Evolutionary conservation across 2,888 invertebrate species (phyloP).

Genomic region (Spisula solida): DNA sequence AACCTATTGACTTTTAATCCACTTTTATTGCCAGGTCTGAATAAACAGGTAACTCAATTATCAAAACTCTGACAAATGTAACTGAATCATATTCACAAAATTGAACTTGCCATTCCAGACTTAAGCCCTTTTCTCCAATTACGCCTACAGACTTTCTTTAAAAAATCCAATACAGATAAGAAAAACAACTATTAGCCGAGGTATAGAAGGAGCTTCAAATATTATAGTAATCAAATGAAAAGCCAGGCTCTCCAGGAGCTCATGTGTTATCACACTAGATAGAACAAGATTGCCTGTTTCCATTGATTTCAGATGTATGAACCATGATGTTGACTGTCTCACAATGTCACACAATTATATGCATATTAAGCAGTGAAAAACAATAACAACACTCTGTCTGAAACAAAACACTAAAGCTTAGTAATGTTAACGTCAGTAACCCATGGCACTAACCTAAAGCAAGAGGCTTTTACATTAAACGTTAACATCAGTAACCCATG

Average conservation of each 20-base stretch:
- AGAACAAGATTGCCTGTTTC: slow-evolving; percentile 6
- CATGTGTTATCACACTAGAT: slow-evolving; percentile 2
- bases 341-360: background rate
- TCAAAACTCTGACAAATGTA: background rate
- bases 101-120: slow-evolving; percentile 1
- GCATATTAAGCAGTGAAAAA: background rate
- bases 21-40: background rate
- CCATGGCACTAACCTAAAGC: too few species aligned
- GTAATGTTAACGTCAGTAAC: too few species aligned
- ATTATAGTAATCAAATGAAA: slow-evolving; percentile 49
- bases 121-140: slow-evolving; percentile 17
- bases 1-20: background rate
- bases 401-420: too few species aligned
- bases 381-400: background rate
- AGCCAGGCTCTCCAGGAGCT: background rate
- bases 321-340: background rate
- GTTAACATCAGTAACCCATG: too few species aligned
- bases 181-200: background rate
- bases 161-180: slow-evolving; percentile 37
- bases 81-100: slow-evolving; percentile 16
- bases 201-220: slow-evolving; percentile 25
- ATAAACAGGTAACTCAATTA: background rate
- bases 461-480: too few species aligned
- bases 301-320: slow-evolving; percentile 34
- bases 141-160: slow-evolving; percentile 33